Evolutionary conservation across 2,888 invertebrate genomes (phyloP), one percentile per base, ranked within the genome.

Genomic region (Parnassius mnemosyne): DNA sequence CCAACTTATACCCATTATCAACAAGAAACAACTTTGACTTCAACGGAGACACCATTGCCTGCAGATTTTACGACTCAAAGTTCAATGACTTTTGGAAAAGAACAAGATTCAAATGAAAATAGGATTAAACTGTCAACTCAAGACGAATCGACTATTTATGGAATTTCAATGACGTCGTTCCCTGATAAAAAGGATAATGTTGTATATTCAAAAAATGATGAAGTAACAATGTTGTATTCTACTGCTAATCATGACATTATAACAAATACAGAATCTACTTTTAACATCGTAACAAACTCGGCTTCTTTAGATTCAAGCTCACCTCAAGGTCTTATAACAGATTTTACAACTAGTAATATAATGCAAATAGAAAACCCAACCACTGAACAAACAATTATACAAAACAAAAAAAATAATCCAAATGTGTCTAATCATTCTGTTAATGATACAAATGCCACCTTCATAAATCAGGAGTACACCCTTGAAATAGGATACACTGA

Each of bases 1-100:
- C 34, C 5, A 34, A 34, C 34, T 9, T 9, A 13, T 16, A 42
- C 10, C 10, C 41, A 13, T 54, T 16, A 10, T 10, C 43, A 25
- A 44, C 16, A 12, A 54, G 42, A 12, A 49, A n/a, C 53, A 20
- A 34, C 44, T 59, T 46, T 59, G 9, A 12, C 41, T 44, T 25
- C 42, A 43, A 44, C 11, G 20, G 20, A 43, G 34, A 7, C 43
- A 10, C 52, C 41, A 53, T 20, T 49, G 10, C 20, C 44, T 43
- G 44, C 43, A 25, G 57, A 25, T 43, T 54, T n/a, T 41, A 59
- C 53, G 11, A 53, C 20, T n/a, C 52, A 11, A 43, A n/a, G 9
- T 51, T 10, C n/a, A 11, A 16, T 41, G 11, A 20, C 13, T 10
- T 52, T 44, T 10, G 41, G 41, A 13, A 34, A 44, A 44, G 46